Base-by-base conservation (phyloP, 30 jellyfish, hydroid and myxozoan genomes). In the Haliclystus octoradiatus region DNA sequence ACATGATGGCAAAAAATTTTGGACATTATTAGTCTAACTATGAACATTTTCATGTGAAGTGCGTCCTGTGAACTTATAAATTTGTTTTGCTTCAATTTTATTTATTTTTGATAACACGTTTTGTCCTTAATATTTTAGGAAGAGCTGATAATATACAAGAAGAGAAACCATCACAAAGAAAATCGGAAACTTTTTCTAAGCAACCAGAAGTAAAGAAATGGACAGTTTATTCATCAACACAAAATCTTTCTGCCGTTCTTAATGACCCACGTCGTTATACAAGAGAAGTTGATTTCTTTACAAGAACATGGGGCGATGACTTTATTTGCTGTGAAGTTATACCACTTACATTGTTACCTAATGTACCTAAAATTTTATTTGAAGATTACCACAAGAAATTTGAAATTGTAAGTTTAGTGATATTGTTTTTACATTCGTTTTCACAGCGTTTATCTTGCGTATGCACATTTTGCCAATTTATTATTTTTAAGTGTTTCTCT, bases 371-470 rank as follows among this genome's bases (percentile, higher is more conserved):
- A 51, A 52, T 34, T 14, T 76, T 68, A 30, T 89, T 89, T 82
- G 85, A 80, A 35, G 95, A 82, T 31, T 76, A 80, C 68, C 30
- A 72, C 61, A 89, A 77, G 49, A 76, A 84, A 63, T 81, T 81
- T 84, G 98, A 89, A 70, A 73, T 89, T 65, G 98, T 89, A 71
- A 89, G 98, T 89, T 22, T n/a, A n/a, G n/a, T n/a, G n/a, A n/a
- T n/a, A n/a, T n/a, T n/a, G n/a, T n/a, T n/a, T n/a, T n/a, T n/a
- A n/a, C n/a, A n/a, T n/a, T n/a, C n/a, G n/a, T n/a, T n/a, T n/a
- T n/a, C n/a, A n/a, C n/a, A n/a, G n/a, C n/a, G n/a, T n/a, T n/a
- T n/a, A n/a, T n/a, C n/a, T n/a, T n/a, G n/a, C n/a, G n/a, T n/a
- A n/a, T n/a, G n/a, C n/a, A n/a, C n/a, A n/a, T n/a, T n/a, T n/a